Evolutionary conservation across 2,797 vertebrate species (phyloP).

Genomic region (Neosalanx taihuensis): DNA sequence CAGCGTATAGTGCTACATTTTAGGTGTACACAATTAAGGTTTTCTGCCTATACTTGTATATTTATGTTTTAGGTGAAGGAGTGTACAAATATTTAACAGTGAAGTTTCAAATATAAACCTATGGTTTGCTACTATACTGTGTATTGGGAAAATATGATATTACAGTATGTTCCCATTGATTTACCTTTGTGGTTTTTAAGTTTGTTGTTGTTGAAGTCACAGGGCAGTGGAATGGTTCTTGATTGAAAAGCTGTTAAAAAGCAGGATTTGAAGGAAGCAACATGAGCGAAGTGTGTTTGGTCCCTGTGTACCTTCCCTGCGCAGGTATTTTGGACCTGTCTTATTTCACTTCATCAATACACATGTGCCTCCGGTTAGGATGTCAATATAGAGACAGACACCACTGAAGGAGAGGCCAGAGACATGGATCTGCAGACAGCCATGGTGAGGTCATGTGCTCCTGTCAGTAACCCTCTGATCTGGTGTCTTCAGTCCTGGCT

Average conservation of each 20-base stretch:
- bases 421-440: no score
- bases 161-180: background rate
- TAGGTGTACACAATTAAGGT: slow-evolving; percentile 5
- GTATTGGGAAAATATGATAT: background rate
- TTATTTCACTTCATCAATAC: no score
- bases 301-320: no score
- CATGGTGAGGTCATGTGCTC: no score
- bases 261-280: no score
- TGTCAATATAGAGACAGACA: no score
- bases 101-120: slow-evolving; percentile 13
- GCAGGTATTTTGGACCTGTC: no score
- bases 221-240: background rate
- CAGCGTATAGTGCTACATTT: slow-evolving; percentile 9
- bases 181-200: background rate
- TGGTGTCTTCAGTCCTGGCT: no score
- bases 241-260: background rate
- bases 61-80: slow-evolving; percentile 10
- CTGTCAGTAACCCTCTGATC: no score
- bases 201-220: background rate
- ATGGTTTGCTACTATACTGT: slow-evolving; percentile 4
- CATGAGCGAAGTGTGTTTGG: no score
- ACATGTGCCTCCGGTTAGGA: no score
- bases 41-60: slow-evolving; percentile 3
- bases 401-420: no score
- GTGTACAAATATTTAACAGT: slow-evolving; percentile 3